These are phyloP conservation scores for Eubasilissa splendida DNA, from an alignment of 2,888 invertebrate genomes.

Conservation along the genomic window DNA sequence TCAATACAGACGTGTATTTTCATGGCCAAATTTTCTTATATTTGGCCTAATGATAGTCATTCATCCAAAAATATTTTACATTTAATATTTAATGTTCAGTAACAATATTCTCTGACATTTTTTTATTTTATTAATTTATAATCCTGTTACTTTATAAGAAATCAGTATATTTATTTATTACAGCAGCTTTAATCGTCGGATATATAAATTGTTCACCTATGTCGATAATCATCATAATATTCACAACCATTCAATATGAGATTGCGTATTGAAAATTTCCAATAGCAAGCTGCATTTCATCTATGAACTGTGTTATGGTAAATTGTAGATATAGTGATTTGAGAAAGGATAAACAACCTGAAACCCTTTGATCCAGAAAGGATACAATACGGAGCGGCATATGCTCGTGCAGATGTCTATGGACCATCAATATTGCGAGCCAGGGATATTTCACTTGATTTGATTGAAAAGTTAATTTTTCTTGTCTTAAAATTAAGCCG, in stretches of 20 bases:
- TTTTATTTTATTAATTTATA: too few relatives aligned
- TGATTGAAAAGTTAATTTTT: too few relatives aligned
- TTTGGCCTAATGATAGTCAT: too few relatives aligned
- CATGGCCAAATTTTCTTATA: too few relatives aligned
- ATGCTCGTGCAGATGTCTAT: slow-evolving; percentile 55
- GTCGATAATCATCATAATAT: neutral
- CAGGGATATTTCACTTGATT: slow-evolving; percentile 10
- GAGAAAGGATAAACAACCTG: slow-evolving; percentile 40
- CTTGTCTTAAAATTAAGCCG: too few relatives aligned
- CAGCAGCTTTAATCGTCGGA: neutral
- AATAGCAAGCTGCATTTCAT: neutral
- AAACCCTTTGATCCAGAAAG: slow-evolving; percentile 54
- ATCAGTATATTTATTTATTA: neutral
- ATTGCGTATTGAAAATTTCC: neutral
- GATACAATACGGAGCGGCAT: slow-evolving; percentile 50
- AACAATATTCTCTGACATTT: too few relatives aligned
- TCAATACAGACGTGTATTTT: too few relatives aligned
- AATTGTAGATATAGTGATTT: slow-evolving; percentile 10
- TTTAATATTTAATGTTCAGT: too few relatives aligned
- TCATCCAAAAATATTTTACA: too few relatives aligned
- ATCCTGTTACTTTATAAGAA: too few relatives aligned
- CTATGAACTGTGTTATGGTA: neutral
- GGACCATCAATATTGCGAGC: slow-evolving; percentile 47
- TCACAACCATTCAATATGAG: neutral
- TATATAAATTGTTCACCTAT: neutral